A percentile compares a stretch with the other conserved stretches of the same genome.
Conservation (phyloP, 1,140 invertebrate species). For the Papilio machaon region DNA sequence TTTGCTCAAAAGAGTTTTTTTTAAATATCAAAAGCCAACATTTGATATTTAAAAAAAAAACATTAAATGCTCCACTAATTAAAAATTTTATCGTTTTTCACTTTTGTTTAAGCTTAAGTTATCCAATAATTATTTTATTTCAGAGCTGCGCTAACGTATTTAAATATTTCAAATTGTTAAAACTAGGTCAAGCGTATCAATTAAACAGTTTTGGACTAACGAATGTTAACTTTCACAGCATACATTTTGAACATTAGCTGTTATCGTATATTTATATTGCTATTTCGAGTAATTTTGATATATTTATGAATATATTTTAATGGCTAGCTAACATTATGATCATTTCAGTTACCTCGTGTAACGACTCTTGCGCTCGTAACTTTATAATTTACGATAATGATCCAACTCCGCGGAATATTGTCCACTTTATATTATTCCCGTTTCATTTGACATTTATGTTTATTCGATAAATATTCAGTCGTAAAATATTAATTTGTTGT, state of each 20-base stretch:
- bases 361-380: slow-evolving; percentile 57
- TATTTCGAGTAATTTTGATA: slow-evolving; percentile 32
- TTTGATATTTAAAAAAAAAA: too few species aligned
- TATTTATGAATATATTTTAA: slow-evolving; percentile 52
- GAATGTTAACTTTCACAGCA: background rate
- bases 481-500: slow-evolving; percentile 55
- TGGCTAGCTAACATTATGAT: slow-evolving; percentile 47
- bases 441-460: slow-evolving; percentile 60
- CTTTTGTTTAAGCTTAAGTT: background rate
- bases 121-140: background rate
- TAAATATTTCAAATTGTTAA: background rate
- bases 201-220: background rate
- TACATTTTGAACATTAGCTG: background rate
- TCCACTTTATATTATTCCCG: slow-evolving; percentile 38
- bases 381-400: slow-evolving; percentile 64
- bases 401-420: slow-evolving; percentile 57
- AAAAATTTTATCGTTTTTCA: background rate
- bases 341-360: slow-evolving; percentile 45
- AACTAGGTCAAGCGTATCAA: background rate
- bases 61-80: background rate
- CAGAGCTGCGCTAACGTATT: background rate
- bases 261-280: background rate
- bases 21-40: too few species aligned
- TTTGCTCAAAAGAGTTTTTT: too few species aligned
- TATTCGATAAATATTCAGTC: slow-evolving; percentile 56